Conservation (phyloP, 2,888 invertebrate genomes). For the Philopedon plagiatum region DNA sequence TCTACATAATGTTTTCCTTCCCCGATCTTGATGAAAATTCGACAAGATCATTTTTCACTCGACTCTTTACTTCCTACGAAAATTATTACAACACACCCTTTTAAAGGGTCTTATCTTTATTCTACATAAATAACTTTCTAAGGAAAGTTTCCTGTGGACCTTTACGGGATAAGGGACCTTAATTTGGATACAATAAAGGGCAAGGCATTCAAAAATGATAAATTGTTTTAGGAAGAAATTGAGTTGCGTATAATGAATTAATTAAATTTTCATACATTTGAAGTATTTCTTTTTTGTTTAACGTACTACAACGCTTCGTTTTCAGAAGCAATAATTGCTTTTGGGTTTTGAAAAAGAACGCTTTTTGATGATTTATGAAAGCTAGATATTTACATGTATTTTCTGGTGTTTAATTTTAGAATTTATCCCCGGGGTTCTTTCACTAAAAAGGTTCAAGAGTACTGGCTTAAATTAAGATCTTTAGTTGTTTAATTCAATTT, state of each 20-base stretch:
- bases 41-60: background rate
- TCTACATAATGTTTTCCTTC: background rate
- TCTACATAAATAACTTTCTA: constrained; percentile 18
- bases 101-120: constrained; percentile 18
- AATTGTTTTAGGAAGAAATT: background rate
- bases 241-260: background rate
- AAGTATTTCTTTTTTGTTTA: no score
- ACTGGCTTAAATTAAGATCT: no score
- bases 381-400: no score
- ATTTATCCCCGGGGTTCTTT: no score
- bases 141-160: constrained; percentile 6
- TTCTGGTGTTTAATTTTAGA: no score
- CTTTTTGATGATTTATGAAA: no score
- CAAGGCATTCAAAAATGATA: constrained; percentile 8
- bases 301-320: no score
- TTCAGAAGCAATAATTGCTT: no score
- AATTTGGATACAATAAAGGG: constrained; percentile 6
- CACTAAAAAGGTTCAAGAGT: no score
- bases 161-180: constrained; percentile 5
- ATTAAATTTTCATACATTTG: background rate
- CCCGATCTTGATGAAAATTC: background rate
- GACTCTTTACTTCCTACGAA: background rate
- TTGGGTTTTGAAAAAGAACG: no score
- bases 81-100: background rate
- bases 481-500: no score